Evolutionary conservation across 2,797 vertebrate species (phyloP), one percentile per base, ranked within the genome.

Genomic region (Xerus rutilus): DNA sequence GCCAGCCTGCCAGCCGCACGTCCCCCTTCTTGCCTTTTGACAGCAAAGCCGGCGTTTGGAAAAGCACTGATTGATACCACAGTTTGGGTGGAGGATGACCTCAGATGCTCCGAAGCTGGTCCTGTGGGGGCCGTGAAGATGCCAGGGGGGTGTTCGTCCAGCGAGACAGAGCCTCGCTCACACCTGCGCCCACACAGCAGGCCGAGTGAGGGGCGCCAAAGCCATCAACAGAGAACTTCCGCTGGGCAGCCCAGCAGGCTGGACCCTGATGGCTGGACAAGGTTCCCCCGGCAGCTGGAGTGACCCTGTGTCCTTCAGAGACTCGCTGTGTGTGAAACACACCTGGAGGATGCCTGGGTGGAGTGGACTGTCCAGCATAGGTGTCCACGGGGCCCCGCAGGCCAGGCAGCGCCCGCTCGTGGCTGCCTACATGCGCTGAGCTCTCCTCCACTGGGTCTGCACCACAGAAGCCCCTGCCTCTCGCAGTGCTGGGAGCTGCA

Each of bases 311-410:
- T 11, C 47, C 9, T 32, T 47, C 21, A 1, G 18, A 5, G 57
- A 70, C 65, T n/a, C 21, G 25, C n/a, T 43, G 64, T 21, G 74
- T 10, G 49, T 35, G 43, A 17, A 65, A 15, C 2, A 8, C 3
- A 4, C 32, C 21, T 13, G 6, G n/a, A 17, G 30, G 1, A 72
- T 0, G 20, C 13, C 10, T 25, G 9, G 0, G 14, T 21, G 43
- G 59, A 32, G 25, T 0, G 0, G 17, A 47, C 64, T 43, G 20
- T 65, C 59, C 17, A 0, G 67, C 1, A 1, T 9, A 35, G 28
- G 1, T 10, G 35, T 21, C 67, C 21, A 0, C 32, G 2, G 18
- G 4, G 43, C 25, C 49, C 49, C 7, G 1, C 1, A 6, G 52
- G n/a, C 23, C 43, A 65, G 52, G 23, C 4, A 13, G 10, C 30